Evolutionary conservation across 2,888 invertebrate genomes (phyloP).

Genomic region (Leptarthrus brevirostris): DNA sequence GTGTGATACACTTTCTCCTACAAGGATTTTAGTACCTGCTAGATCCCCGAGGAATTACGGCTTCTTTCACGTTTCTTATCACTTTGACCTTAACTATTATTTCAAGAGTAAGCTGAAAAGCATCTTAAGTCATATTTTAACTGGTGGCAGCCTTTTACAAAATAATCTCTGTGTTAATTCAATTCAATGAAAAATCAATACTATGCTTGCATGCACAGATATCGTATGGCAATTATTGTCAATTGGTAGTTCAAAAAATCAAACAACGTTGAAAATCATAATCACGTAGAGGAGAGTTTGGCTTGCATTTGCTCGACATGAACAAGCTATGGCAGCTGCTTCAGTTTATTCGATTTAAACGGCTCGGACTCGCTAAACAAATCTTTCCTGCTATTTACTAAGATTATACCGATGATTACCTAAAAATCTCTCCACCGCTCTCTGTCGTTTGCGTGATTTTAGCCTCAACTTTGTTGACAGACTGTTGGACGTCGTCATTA

Average conservation of each 20-base stretch:
- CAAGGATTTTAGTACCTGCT: no score
- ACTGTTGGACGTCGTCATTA: slow-evolving; percentile 15
- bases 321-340: slow-evolving; percentile 6
- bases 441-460: slow-evolving; percentile 4
- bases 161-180: no score
- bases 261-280: neutral
- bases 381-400: slow-evolving; percentile 44
- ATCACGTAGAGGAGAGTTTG: no score
- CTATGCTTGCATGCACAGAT: no score
- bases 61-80: no score
- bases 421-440: neutral
- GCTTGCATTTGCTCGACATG: neutral
- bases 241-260: neutral
- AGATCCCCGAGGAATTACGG: no score
- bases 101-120: no score
- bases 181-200: no score
- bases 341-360: slow-evolving; percentile 37
- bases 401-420: slow-evolving; percentile 21
- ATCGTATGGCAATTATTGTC: neutral
- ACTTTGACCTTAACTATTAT: no score
- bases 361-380: slow-evolving; percentile 37
- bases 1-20: no score
- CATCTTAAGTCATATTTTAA: no score
- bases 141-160: no score
- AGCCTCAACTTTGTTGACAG: slow-evolving; percentile 24